These are phyloP conservation scores for Cataglyphis rosenhaueri DNA, from an alignment of 2,888 invertebrate species.

Conservation along the genomic window DNA sequence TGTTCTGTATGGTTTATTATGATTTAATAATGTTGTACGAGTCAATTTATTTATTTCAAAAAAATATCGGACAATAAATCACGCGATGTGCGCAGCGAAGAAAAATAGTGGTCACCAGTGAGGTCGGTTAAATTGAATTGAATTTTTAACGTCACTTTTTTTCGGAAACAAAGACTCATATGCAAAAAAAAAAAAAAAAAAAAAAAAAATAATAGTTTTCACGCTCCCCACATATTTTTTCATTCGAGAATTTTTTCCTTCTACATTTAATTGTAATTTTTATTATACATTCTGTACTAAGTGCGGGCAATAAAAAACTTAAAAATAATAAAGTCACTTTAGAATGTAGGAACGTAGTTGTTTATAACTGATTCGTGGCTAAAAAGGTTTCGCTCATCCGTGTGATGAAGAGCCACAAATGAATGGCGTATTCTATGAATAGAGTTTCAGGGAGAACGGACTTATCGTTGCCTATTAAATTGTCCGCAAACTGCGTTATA, in stretches of 20 bases:
- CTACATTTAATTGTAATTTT: not conserved
- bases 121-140: slow-evolving; percentile 47
- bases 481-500: slow-evolving; percentile 32
- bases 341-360: slow-evolving; percentile 47
- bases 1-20: slow-evolving; percentile 4
- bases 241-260: not conserved
- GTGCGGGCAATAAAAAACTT: not conserved
- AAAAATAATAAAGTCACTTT: slow-evolving; percentile 17
- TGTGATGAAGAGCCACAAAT: not conserved
- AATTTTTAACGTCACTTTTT: slow-evolving; percentile 39
- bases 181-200: slow-evolving; percentile 16
- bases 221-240: slow-evolving; percentile 7
- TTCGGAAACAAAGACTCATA: not conserved
- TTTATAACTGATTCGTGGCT: slow-evolving; percentile 60
- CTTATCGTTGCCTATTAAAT: slow-evolving; percentile 68
- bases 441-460: slow-evolving; percentile 55
- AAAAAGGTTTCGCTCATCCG: slow-evolving; percentile 14
- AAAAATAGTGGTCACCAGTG: slow-evolving; percentile 29
- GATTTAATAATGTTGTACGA: slow-evolving; percentile 24
- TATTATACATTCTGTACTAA: not conserved
- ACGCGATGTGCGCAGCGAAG: not conserved
- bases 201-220: slow-evolving; percentile 20
- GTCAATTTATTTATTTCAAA: slow-evolving; percentile 33
- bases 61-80: slow-evolving; percentile 32
- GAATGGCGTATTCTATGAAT: slow-evolving; percentile 32